Percentiles rank a stretch among this genome's conserved stretches.
These are phyloP conservation scores for Xestia ashworthii DNA, from an alignment of 2,888 invertebrate species.

Conservation along the genomic window DNA sequence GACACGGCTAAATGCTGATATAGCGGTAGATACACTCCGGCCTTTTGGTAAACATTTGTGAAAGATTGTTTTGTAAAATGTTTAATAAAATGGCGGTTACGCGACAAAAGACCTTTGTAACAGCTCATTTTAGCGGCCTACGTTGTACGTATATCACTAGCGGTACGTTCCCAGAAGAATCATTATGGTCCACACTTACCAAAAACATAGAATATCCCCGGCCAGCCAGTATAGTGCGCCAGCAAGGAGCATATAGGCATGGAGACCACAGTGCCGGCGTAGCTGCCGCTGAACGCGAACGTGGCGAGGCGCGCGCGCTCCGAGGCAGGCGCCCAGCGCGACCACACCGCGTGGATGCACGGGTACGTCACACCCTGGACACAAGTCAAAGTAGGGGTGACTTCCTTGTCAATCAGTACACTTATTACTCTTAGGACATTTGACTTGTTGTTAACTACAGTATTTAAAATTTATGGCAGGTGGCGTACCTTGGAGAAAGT, in stretches of 20 bases:
- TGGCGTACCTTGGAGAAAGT: no score
- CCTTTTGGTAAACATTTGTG: no score
- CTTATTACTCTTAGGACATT: no score
- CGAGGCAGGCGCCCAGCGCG: conserved; percentile 95
- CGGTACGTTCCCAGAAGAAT: neutral
- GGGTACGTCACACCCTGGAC: conserved; percentile 95
- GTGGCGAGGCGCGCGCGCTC: conserved; percentile 95
- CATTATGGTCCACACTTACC: conserved; percentile 83
- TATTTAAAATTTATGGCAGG: no score
- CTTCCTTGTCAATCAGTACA: no score
- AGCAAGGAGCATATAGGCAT: conserved; percentile 95
- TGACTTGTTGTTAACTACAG: no score
- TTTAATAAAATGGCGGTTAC: neutral
- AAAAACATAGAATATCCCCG: conserved; percentile 95
- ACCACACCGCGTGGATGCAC: conserved; percentile 96
- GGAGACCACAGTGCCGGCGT: conserved; percentile 95
- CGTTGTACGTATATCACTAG: neutral
- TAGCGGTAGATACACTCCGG: no score
- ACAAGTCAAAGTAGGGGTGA: no score
- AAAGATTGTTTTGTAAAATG: neutral
- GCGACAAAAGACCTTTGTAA: neutral
- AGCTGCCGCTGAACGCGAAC: conserved; percentile 96
- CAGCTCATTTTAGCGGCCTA: neutral
- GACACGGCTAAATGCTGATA: no score
- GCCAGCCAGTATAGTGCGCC: conserved; percentile 94